Conservation (phyloP, 1,140 invertebrate species). For the Drosophila miranda region DNA sequence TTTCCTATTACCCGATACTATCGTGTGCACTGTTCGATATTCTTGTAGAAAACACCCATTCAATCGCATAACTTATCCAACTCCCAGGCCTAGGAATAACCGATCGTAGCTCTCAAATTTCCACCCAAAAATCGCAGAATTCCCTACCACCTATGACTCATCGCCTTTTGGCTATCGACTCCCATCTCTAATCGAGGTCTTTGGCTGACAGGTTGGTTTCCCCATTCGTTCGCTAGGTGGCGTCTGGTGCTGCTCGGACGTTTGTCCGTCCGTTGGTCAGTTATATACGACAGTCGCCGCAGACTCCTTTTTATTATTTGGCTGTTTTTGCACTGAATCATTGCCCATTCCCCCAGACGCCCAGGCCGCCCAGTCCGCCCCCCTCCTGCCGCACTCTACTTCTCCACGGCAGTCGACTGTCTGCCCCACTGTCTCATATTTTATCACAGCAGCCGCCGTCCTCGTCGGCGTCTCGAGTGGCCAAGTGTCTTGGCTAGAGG, state of each 20-base stretch:
- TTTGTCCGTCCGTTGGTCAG: constrained; percentile 38
- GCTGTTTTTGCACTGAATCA: constrained; percentile 74
- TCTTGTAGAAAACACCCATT: no score
- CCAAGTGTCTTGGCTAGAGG: constrained; percentile 67
- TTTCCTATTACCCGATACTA: no score
- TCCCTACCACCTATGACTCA: background rate
- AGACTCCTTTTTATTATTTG: constrained; percentile 47
- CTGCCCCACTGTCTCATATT: constrained; percentile 80
- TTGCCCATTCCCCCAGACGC: constrained; percentile 17
- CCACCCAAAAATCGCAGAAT: no score
- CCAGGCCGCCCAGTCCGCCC: background rate
- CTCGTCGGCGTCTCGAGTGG: constrained; percentile 64
- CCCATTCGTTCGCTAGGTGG: constrained; percentile 64
- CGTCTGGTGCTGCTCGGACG: constrained; percentile 50
- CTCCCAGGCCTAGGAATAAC: no score
- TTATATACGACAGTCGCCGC: constrained; percentile 34
- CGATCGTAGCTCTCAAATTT: no score
- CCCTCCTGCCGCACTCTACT: background rate
- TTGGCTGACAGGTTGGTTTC: constrained; percentile 70
- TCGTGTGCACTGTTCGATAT: no score
- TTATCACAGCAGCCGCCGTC: constrained; percentile 63
- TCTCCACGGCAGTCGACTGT: constrained; percentile 59
- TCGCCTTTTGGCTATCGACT: background rate
- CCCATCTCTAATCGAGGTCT: constrained; percentile 48
- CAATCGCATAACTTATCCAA: no score